Evolutionary conservation across 2,113 vertebrate species (phyloP).

Genomic region (Calcarius ornatus): DNA sequence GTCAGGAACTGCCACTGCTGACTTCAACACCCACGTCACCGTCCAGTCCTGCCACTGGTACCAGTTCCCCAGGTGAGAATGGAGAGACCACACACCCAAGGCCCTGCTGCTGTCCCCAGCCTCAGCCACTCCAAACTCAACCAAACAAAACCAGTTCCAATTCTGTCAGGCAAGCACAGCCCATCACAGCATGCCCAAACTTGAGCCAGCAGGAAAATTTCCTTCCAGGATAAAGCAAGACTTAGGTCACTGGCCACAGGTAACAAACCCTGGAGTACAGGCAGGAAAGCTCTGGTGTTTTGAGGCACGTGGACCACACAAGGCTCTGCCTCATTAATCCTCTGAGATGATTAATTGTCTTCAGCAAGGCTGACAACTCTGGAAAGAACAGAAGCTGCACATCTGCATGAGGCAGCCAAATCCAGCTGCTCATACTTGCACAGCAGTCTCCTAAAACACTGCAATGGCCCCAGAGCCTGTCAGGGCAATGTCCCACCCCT

Average conservation of each 20-base stretch:
- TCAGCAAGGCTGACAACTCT: background rate
- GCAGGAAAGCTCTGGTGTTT: background rate
- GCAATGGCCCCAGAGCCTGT: rapidly evolving
- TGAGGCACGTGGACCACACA: background rate
- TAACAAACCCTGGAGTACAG: background rate
- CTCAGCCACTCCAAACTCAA: background rate
- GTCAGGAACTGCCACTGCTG: background rate
- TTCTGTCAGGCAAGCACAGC: background rate
- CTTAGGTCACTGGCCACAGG: background rate
- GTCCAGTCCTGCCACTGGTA: background rate
- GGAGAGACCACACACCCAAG: background rate
- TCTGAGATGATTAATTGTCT: background rate
- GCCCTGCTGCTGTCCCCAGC: background rate
- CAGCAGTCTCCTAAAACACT: background rate
- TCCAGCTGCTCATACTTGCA: background rate
- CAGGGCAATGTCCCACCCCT: background rate
- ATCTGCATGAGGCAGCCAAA: background rate
- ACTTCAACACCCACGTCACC: background rate
- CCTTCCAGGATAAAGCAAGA: background rate
- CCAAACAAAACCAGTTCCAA: background rate
- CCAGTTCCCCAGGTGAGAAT: background rate
- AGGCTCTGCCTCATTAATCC: background rate
- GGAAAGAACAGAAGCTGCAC: background rate
- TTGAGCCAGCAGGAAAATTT: background rate
- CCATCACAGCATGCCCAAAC: background rate